Conservation (phyloP, 64 coral and sea anemone genomes). For the Porites australiensis region DNA sequence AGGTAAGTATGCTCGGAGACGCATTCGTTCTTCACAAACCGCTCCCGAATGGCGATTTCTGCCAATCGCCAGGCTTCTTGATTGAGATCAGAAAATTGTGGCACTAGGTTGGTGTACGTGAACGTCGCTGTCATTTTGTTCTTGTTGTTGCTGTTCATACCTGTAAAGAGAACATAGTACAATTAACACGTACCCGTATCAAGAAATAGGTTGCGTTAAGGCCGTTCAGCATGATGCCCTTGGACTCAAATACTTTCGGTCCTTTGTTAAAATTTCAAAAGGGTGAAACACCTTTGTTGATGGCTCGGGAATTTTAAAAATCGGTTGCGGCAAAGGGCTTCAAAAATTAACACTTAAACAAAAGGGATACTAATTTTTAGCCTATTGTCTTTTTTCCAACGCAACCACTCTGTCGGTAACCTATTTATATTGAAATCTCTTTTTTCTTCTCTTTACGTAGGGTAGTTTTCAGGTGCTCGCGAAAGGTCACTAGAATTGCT, state of each 20-base stretch:
- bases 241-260: background rate
- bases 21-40: slow-evolving; percentile 13
- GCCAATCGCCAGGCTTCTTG: slow-evolving; percentile 43
- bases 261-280: slow-evolving; percentile 11
- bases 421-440: background rate
- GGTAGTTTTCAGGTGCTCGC: background rate
- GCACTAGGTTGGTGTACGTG: slow-evolving; percentile 48
- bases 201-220: slow-evolving; percentile 7
- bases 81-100: slow-evolving; percentile 57
- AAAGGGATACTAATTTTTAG: background rate
- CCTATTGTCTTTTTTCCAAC: background rate
- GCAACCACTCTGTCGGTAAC: background rate
- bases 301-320: background rate
- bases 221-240: background rate
- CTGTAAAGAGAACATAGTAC: slow-evolving; percentile 2
- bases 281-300: background rate
- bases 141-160: background rate
- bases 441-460: background rate
- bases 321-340: background rate
- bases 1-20: slow-evolving; percentile 6
- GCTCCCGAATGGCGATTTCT: slow-evolving; percentile 42
- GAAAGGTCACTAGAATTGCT: background rate
- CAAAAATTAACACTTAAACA: background rate
- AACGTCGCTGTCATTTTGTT: slow-evolving; percentile 13
- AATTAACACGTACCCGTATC: background rate